phyloP scores from a whole-genome alignment of 1,140 invertebrate species.

The Calephelis virginiensis region DNA sequence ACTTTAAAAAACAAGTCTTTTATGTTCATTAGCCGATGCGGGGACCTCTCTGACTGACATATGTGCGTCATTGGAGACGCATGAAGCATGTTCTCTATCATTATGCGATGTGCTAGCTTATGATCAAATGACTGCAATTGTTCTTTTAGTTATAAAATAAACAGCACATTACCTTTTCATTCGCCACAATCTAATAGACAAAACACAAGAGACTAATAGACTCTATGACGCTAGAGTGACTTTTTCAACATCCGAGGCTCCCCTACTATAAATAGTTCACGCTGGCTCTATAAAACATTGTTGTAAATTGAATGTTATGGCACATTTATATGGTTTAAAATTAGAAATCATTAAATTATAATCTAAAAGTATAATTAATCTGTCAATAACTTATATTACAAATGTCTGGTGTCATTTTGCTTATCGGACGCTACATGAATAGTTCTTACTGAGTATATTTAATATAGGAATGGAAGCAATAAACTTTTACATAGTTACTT shows the following conservation, averaged over 20 bases:
- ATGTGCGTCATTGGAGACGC: no score
- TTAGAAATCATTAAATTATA: not conserved
- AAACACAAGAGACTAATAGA: no score
- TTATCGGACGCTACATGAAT: not conserved
- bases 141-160: no score
- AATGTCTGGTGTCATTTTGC: not conserved
- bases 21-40: no score
- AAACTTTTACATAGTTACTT: not conserved
- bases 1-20: no score
- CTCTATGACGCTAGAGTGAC: no score
- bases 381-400: constrained; percentile 1
- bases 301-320: not conserved
- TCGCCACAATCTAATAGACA: not conserved
- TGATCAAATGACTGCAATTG: no score
- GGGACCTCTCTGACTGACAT: no score
- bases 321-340: not conserved
- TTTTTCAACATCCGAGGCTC: not conserved
- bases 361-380: not conserved
- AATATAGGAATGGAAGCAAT: not conserved
- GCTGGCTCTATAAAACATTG: not conserved
- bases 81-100: no score
- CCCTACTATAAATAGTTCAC: not conserved
- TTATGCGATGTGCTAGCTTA: no score
- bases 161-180: no score
- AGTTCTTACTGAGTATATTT: not conserved